Evolutionary conservation across 1,140 invertebrate genomes (phyloP), one percentile per base, ranked within the genome.

Genomic region (Drosophila lacteicornis): DNA sequence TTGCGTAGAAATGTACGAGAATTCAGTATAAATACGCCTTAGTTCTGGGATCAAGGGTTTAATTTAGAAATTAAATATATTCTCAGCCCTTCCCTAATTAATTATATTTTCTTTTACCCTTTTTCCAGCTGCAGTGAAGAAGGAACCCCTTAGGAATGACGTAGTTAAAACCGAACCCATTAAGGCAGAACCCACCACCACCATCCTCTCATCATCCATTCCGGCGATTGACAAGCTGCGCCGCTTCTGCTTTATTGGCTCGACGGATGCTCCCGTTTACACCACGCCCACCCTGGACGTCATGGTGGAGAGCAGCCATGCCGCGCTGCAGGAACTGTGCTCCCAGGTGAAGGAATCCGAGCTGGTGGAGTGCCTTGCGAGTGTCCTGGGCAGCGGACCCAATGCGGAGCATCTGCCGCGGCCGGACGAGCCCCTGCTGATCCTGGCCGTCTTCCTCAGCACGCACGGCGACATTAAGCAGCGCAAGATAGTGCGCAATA

Each of bases 241-340:
- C 4, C 80, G 91, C 6, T 92, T 88, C 45, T 92, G 88, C 40
- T 92, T 88, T 19, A 51, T 92, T n/a, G 81, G 91, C n/a, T 47
- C 25, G 13, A 40, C 65, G 2, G 75, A 92, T 8, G 27, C 49
- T 2, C 80, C 91, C n/a, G 85, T 92, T 1, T 92, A 85, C 58
- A 45, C 55, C 45, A 33, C 42, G 12, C 42, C 57, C 9, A 30
- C 22, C 1, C 38, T 77, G 38, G 77, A 88, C 15, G 9, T 75
- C n/a, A 50, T 40, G 8, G 67, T 74, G 12, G 77, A 80, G 36
- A 17, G 3, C 5, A 58, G 53, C 15, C 66, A 69, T 45, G 15
- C 42, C 0, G 47, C 22, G 2, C n/a, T 85, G 42, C 49, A 33
- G 3, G 19, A 36, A 0, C 57, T 88, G 4, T 88, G 81, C 19